Conservation (phyloP, 2,113 vertebrate species). For the Colius striatus region DNA sequence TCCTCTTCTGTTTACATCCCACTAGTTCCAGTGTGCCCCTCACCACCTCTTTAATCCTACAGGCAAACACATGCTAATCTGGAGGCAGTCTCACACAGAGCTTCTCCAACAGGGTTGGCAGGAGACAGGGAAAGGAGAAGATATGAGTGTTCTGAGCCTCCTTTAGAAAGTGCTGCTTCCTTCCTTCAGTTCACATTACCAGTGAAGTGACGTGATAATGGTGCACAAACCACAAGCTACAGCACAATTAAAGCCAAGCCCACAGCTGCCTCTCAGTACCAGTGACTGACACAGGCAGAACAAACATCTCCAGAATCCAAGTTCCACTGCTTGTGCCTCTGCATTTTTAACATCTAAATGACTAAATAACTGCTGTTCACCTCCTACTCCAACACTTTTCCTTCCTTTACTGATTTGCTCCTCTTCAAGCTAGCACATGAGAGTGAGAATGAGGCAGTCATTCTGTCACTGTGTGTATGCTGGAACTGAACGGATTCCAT, state of each 20-base stretch:
- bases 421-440: not conserved
- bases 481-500: not conserved
- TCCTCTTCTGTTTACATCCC: not conserved
- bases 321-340: not conserved
- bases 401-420: not conserved
- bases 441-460: not conserved
- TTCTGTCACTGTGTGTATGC: rapidly evolving
- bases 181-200: not conserved
- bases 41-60: not conserved
- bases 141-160: not conserved
- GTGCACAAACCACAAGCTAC: not conserved
- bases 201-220: not conserved
- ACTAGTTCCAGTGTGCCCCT: not conserved
- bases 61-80: not conserved
- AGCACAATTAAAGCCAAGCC: not conserved
- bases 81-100: not conserved
- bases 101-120: not conserved
- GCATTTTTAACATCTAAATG: not conserved
- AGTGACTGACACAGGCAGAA: not conserved
- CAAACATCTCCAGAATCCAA: not conserved
- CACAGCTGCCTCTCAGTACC: not conserved
- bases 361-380: not conserved
- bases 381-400: not conserved
- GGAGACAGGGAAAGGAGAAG: not conserved
- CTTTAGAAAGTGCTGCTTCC: not conserved